phyloP scores from a whole-genome alignment of 1,140 invertebrate genomes.

The Macrotrachela quadricornifera region DNA sequence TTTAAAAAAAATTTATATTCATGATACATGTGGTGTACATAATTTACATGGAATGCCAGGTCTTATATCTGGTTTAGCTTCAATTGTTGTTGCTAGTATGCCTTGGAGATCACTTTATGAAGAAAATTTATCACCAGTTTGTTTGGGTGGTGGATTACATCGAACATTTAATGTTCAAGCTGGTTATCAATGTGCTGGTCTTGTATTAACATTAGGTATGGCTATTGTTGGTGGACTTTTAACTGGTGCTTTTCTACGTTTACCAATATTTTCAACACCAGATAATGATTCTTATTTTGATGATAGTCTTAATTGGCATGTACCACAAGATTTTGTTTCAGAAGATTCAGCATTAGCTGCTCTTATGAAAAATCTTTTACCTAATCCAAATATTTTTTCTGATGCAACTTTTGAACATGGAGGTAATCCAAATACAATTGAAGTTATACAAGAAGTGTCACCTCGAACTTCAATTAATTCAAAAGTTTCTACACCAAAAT shows the following conservation, averaged over 20 bases:
- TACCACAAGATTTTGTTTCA: not conserved
- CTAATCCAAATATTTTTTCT: no score
- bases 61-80: conserved; percentile 53
- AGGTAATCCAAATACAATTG: no score
- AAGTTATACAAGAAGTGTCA: no score
- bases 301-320: not conserved
- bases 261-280: not conserved
- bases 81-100: conserved; percentile 48
- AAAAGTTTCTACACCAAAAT: no score
- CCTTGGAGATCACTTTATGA: conserved; percentile 27
- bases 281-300: not conserved
- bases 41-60: conserved; percentile 89
- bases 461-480: no score
- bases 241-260: conserved; percentile 37
- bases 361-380: no score
- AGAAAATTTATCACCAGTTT: not conserved
- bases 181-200: conserved; percentile 49
- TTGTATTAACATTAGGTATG: conserved; percentile 45
- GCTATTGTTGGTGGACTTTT: conserved; percentile 50
- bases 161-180: conserved; percentile 48
- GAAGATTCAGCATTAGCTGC: not conserved
- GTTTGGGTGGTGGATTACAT: conserved; percentile 33
- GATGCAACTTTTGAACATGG: no score
- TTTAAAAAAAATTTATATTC: conserved; percentile 39
- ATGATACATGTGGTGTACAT: conserved; percentile 82